Evolutionary conservation across 1,140 invertebrate genomes (phyloP), one percentile per base, ranked within the genome.

Genomic region (Colletes latitarsis): DNA sequence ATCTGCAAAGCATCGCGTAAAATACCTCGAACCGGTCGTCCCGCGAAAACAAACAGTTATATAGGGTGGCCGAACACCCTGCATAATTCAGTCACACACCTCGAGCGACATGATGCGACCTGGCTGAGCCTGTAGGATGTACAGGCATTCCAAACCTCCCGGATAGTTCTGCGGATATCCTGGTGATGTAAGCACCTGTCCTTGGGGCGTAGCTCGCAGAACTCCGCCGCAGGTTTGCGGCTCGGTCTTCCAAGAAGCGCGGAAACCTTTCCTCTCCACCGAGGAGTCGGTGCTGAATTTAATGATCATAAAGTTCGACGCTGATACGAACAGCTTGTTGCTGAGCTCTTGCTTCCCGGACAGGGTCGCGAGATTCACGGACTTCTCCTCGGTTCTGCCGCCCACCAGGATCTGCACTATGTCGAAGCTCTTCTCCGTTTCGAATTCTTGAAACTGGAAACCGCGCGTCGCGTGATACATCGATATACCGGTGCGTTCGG

Each of bases 271-370:
- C 83, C 97, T 96, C 94, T 99, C 98, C 41, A 99, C 98, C 4
- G 97, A 97, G 14, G 96, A 96, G 91, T 99, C 98, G 0, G 98
- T 97, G 84, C 97, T 97, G 93, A 99, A 99, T 93, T 98, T 99
- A 80, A 99, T 96, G 77, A 99, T 98, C 98, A 99, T 99, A 86
- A 99, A 98, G 92, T 99, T 99, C 17, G 98, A 98, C 19, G 98
- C 98, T 0, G 98, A 98, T 6, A 98, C 97, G 92, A 97, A 98
- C 5, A 97, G 95, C 89, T 96, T 96, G 77, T 95, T 96, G 60
- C 96, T 96, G 69, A 98, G 90, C 90, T 98, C 96, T 91, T 97
- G 95, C 93, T 97, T 96, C 76, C 98, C 98, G 12, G 98, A 99
- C 9, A 99, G 92, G 0, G 98, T 98, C 0, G 97, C 97, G 81